Evolutionary conservation across 2,113 vertebrate species (phyloP), one percentile per base, ranked within the genome.

Genomic region (Rhodinocichla rosea): DNA sequence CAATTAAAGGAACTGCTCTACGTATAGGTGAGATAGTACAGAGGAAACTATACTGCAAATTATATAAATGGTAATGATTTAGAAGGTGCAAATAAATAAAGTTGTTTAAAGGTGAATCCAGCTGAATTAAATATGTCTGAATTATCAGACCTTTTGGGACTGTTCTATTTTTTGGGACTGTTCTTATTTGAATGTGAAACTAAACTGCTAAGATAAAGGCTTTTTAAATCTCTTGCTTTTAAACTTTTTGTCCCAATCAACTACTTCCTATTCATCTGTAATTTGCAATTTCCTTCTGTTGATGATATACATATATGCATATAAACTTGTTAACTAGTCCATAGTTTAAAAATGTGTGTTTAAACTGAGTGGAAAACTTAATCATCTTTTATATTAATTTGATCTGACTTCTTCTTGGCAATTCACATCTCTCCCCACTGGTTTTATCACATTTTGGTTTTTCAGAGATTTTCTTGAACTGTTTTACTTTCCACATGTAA

Each of bases 221-320:
- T 87, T 33, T 59, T 78, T 57, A 83, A 68, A 3, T 55, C 27
- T 65, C 45, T 69, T 67, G 20, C 1, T 73, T 93, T 81, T 94
- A 44, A 80, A 77, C 42, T 49, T 90, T 92, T 71, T 83, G 63
- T 83, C 32, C 26, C 1, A 5, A 77, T 77, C 52, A 86, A 3
- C 50, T 85, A 10, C 56, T 77, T 90, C 63, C 21, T 83, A 57
- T 40, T 94, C 20, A 56, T 40, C 33, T 83, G 27, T 70, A 94
- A 95, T 92, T 86, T 86, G 79, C 83, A 83, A 75, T 93, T 96
- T 90, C 50, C 87, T 94, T 27, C 15, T 67, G 27, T 55, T 93
- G 35, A 67, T 80, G 73, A 45, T 35, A 53, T 37, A 45, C 13
- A 42, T 33, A 10, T 45, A 71, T n/a, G 33, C 14, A 64, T 30